Percentiles rank a stretch among this genome's conserved stretches.
These are phyloP conservation scores for Anoplopoma fimbria DNA, from an alignment of 2,113 vertebrate genomes.

Conservation along the genomic window DNA sequence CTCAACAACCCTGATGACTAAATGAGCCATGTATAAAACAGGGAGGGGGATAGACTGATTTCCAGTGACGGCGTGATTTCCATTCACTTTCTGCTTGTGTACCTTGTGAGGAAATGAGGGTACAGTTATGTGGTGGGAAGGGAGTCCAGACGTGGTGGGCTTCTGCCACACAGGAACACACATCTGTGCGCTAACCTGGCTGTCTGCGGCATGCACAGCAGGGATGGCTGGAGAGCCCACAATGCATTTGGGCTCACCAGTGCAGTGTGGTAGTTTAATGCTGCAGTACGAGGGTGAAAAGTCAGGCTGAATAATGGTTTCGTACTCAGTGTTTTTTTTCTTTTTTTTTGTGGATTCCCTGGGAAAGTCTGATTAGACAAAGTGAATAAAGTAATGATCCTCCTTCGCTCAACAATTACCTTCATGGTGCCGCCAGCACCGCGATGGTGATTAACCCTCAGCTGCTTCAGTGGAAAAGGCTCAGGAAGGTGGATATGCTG, in stretches of 20 bases:
- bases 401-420: conserved; percentile 59
- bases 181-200: conserved; percentile 29
- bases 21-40: conserved; percentile 67
- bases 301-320: conserved; percentile 6
- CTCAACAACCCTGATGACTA: conserved; percentile 65
- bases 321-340: conserved; percentile 9
- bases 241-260: conserved; percentile 23
- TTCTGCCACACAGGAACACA: conserved; percentile 44
- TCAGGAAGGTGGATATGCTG: conserved; percentile 3
- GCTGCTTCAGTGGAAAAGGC: conserved; percentile 22
- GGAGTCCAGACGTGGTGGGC: conserved; percentile 30
- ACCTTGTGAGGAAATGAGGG: conserved; percentile 71
- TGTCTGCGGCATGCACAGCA: conserved; percentile 2
- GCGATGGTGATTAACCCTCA: conserved; percentile 44
- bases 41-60: conserved; percentile 49
- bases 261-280: conserved; percentile 20
- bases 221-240: conserved; percentile 19
- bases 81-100: conserved; percentile 40
- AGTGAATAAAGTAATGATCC: conserved; percentile 62
- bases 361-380: conserved; percentile 55
- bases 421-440: conserved; percentile 29
- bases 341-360: conserved; percentile 22
- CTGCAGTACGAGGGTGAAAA: conserved; percentile 2
- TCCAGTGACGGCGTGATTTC: conserved; percentile 41
- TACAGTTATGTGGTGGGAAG: conserved; percentile 57